A percentile compares a stretch with the other conserved stretches of the same genome.
Conservation (phyloP, 2,113 vertebrate genomes). For the Felis chaus region DNA sequence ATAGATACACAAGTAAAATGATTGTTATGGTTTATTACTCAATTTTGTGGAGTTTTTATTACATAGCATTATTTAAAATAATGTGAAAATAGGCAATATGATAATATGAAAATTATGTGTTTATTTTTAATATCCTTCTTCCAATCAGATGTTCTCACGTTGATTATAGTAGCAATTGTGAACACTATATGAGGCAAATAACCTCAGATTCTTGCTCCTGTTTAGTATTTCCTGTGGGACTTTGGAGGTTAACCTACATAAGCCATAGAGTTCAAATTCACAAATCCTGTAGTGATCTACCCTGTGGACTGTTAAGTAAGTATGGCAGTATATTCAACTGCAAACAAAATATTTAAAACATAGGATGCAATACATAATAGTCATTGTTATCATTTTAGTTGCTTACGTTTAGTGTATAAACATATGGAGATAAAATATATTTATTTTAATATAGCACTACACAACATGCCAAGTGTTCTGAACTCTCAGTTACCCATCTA, state of each 20-base stretch:
- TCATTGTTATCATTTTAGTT: neutral
- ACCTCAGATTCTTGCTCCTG: neutral
- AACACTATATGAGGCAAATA: neutral
- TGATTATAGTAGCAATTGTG: neutral
- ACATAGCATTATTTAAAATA: neutral
- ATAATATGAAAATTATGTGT: neutral
- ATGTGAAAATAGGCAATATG: neutral
- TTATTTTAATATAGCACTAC: neutral
- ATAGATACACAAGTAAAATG: neutral
- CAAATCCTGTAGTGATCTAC: neutral
- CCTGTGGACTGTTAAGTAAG: neutral
- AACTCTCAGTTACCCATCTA: neutral
- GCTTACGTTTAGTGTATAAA: neutral
- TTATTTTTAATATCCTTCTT: neutral
- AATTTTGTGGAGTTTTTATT: neutral
- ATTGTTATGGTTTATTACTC: neutral
- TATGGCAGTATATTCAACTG: neutral
- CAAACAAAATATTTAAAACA: constrained; percentile 12
- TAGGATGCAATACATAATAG: neutral
- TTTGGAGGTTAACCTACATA: neutral
- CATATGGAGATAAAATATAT: neutral
- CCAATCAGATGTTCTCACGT: neutral
- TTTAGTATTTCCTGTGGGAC: neutral
- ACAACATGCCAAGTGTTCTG: neutral
- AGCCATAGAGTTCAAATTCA: neutral